Base-by-base conservation (phyloP, 35 echinoderm and acorn worm species). In the Ophiothrix spiculata region DNA sequence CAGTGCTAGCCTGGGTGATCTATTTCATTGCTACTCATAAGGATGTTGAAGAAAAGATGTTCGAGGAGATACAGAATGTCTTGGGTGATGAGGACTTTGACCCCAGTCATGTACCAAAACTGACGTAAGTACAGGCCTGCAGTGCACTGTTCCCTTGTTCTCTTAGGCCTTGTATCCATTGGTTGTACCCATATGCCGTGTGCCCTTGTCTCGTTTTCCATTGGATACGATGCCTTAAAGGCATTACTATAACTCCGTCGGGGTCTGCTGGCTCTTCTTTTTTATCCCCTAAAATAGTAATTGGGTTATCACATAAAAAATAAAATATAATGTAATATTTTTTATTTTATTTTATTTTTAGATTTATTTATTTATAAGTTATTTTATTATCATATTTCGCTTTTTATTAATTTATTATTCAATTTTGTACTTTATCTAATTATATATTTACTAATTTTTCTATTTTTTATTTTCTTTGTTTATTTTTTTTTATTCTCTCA, bases 11-110 rank as follows among this genome's bases (percentile, higher is more conserved):
- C 23, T 98, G 95, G 95, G 79, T 76, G 8, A 38, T 98, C 35
- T 98, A 91, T 75, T 98, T 89, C 75, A 31, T 98, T 19, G 91
- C 95, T 32, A 84, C 84, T 40, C 60, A 97, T 85, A 40, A 93
- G 6, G 87, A 93, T 46, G 80, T 93, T 0, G 77, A 97, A 39
- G 85, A 97, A 37, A 93, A 91, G 45, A 8, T 97, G 37, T 90
- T 87, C 42, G 36, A 87, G 76, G 91, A 97, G 80, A 64, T 97
- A 17, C 81, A 46, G 1, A 56, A 88, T 32, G 88, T 90, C 16
- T 17, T 98, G 0, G 91, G 91, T 32, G 79, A 91, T 25, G 78
- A 82, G 36, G 35, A 83, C 0, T 78, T 98, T 15, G 81, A 74
- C 41, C 37, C 74, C 11, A 38, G 87, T 33, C 60, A 93, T 74